Base-by-base conservation (phyloP, 2,113 vertebrate species). In the Halcyon malimbica region DNA sequence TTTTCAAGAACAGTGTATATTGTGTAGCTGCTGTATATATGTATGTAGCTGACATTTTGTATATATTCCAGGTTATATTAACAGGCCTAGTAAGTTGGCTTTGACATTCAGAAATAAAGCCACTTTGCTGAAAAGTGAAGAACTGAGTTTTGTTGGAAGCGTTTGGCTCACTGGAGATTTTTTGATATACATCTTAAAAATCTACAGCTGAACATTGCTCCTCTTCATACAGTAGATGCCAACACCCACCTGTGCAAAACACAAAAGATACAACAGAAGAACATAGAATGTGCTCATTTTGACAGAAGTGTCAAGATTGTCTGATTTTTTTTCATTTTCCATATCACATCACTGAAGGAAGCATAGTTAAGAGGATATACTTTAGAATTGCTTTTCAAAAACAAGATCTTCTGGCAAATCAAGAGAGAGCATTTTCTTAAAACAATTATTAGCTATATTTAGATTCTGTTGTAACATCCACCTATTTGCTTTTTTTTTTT, bases 231-330 rank as follows among this genome's bases (percentile, higher is more conserved):
- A 82, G 57, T 5, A 54, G 42, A 67, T 57, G 48, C 62, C 37
- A 79, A 18, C 65, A 89, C 84, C 75, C 75, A 64, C 71, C 48
- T 83, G 85, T 64, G 48, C 65, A 39, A 93, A 80, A 63, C 74
- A 93, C 74, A 95, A 39, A 87, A 86, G 87, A 24, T 37, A 9
- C 16, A 83, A 91, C 74, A 92, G 68, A 91, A n/a, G 76, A 74
- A n/a, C 64, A 60, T 8, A 50, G 60, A 83, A 19, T 14, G 80
- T 70, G 90, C 73, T 93, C 51, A 56, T 83, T 96, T 77, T 94
- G 90, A 53, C 63, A 93, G 62, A 87, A 93, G 31, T 92, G 90
- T 59, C 76, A 94, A 33, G 68, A 93, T 96, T 84, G 70, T 46
- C 92, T 94, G 75, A 11, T 93, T 15, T 31, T 62, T 67, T 96